A percentile compares a stretch with the other conserved stretches of the same genome.
These are phyloP conservation scores for Nautilus pompilius DNA, from an alignment of 1,140 invertebrate species.

Conservation along the genomic window DNA sequence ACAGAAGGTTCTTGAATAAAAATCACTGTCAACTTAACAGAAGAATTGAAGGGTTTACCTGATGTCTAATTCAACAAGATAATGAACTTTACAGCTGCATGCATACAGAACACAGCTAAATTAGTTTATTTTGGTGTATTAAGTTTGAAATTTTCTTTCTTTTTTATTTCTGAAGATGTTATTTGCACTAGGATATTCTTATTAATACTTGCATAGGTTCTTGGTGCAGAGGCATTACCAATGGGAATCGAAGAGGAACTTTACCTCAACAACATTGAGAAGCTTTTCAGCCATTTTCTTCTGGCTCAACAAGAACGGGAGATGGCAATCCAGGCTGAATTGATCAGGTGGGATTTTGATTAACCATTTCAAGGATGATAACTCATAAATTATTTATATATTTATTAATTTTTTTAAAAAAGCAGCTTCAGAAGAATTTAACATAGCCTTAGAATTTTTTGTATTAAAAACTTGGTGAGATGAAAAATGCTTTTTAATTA, in stretches of 20 bases:
- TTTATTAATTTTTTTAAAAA: too few species aligned
- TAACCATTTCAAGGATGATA: too few species aligned
- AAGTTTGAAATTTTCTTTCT: background rate
- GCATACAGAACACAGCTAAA: background rate
- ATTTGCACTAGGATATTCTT: background rate
- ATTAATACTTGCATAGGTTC: constrained; percentile 11
- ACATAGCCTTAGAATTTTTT: too few species aligned
- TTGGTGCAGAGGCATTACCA: constrained; percentile 31
- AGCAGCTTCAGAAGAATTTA: too few species aligned
- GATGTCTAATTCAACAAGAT: too few species aligned
- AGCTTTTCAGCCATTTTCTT: constrained; percentile 85
- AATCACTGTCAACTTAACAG: too few species aligned
- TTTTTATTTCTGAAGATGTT: background rate
- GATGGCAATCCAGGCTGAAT: constrained; percentile 83
- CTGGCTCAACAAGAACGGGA: constrained; percentile 83
- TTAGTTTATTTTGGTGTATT: background rate
- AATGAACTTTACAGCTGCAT: background rate
- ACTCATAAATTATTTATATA: too few species aligned
- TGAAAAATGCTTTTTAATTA: too few species aligned
- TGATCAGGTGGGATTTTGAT: constrained; percentile 72
- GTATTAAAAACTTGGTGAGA: too few species aligned
- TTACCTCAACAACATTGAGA: constrained; percentile 83
- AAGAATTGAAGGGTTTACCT: too few species aligned
- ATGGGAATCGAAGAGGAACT: constrained; percentile 82
- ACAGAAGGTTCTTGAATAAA: too few species aligned